Evolutionary conservation across 2,113 vertebrate species (phyloP).

Genomic region (Felis catus): DNA sequence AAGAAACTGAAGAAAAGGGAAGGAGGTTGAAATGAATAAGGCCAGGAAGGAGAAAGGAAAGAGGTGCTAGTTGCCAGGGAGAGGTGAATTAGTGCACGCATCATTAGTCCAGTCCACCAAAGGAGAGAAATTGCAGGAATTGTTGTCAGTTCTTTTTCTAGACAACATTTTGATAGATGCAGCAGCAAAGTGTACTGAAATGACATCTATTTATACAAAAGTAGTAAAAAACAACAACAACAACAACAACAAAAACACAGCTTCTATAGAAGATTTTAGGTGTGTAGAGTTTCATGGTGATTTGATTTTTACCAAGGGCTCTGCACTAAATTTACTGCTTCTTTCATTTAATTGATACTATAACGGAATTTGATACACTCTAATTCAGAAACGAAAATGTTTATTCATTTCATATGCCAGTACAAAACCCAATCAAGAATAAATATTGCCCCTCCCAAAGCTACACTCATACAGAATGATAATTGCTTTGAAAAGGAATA

Average conservation of each 20-base stretch:
- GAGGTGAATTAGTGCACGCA: neutral
- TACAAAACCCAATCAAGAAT: conserved; percentile 71
- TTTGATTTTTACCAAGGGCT: neutral
- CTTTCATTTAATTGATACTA: conserved; percentile 60
- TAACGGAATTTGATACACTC: conserved; percentile 69
- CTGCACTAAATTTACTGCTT: conserved; percentile 44
- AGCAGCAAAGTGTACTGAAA: conserved; percentile 54
- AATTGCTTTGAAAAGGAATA: conserved; percentile 64
- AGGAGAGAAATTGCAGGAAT: conserved; percentile 56
- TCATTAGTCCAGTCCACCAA: conserved; percentile 35
- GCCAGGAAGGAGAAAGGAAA: neutral
- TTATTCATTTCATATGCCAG: conserved; percentile 69
- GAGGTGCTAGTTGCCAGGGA: neutral
- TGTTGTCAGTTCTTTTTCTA: conserved; percentile 70
- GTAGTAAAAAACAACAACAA: neutral
- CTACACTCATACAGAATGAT: conserved; percentile 37
- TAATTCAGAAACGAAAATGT: conserved; percentile 61
- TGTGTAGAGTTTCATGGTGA: conserved; percentile 51
- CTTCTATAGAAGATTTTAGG: conserved; percentile 60
- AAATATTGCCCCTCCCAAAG: conserved; percentile 50
- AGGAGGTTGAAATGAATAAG: neutral
- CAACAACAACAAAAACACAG: neutral
- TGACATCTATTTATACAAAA: conserved; percentile 70
- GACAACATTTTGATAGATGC: neutral
- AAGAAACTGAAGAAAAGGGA: neutral